Evolutionary conservation across 30 jellyfish, hydroid and myxozoan species (phyloP).

Genomic region (Aurelia aurita): DNA sequence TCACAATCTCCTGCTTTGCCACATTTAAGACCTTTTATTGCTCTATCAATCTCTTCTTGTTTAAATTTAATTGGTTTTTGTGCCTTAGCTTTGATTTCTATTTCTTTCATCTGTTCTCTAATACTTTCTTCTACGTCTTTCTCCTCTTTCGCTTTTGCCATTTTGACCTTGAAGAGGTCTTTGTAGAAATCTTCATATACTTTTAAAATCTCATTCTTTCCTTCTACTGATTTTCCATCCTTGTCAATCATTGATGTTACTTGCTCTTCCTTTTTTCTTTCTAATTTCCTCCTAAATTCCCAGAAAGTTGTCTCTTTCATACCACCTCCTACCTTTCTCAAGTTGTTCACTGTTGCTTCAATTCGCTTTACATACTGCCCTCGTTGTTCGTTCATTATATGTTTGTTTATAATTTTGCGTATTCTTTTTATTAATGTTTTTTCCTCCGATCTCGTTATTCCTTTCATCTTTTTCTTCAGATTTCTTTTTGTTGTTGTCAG

Average conservation of each 20-base stretch:
- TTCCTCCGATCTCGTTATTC: not conserved
- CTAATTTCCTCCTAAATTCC: slow-evolving; percentile 47
- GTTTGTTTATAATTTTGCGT: not conserved
- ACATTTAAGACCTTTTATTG: too few relatives aligned
- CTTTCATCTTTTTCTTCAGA: slow-evolving; percentile 10
- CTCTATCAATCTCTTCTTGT: too few relatives aligned
- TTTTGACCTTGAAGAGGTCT: slow-evolving; percentile 20
- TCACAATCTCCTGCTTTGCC: too few relatives aligned
- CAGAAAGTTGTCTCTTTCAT: slow-evolving; percentile 47
- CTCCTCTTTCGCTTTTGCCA: slow-evolving; percentile 20
- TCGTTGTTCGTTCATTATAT: slow-evolving; percentile 16
- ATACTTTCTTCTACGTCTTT: slow-evolving; percentile 12
- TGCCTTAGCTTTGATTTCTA: not conserved
- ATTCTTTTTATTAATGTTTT: slow-evolving; percentile 11
- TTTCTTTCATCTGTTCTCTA: not conserved
- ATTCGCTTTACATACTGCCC: not conserved
- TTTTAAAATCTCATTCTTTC: not conserved
- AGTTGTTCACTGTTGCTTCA: slow-evolving; percentile 11
- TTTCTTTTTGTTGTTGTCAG: slow-evolving; percentile 19
- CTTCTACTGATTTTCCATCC: slow-evolving; percentile 12
- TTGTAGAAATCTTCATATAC: slow-evolving; percentile 5
- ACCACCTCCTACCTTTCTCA: slow-evolving; percentile 50
- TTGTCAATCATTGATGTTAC: slow-evolving; percentile 10
- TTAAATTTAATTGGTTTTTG: too few relatives aligned
- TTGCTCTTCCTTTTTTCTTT: slow-evolving; percentile 15